Percentiles rank a stretch among this genome's conserved stretches.
phyloP scores from a whole-genome alignment of 2,113 vertebrate genomes.

The Rhinichthys klamathensis region DNA sequence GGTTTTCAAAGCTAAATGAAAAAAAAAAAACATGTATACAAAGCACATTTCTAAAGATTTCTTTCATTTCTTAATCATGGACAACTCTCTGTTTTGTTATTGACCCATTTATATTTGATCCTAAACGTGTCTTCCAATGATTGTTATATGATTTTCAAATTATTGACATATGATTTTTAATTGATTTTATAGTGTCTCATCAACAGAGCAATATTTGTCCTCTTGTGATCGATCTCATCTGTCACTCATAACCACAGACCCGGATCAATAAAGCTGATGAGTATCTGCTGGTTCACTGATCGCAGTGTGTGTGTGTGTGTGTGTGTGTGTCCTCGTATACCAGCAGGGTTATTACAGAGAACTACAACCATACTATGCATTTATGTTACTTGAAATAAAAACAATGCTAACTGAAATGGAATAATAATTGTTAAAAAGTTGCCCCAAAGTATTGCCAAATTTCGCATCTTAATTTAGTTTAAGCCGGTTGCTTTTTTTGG shows the following conservation, averaged over 20 bases:
- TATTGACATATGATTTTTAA: not conserved
- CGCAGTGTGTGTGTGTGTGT: not conserved
- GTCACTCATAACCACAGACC: not conserved
- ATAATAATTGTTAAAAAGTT: too few species aligned
- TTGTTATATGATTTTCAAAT: not conserved
- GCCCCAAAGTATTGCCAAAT: too few species aligned
- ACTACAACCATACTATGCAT: not conserved
- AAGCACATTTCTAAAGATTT: too few species aligned
- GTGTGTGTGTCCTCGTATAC: too few species aligned
- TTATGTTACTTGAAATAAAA: not conserved
- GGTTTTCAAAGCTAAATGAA: too few species aligned
- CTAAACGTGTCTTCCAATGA: not conserved
- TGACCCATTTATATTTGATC: not conserved
- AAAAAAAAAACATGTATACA: too few species aligned
- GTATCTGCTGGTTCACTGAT: not conserved
- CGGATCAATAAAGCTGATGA: constrained; percentile 18
- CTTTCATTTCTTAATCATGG: not conserved
- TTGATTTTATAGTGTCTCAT: too few species aligned
- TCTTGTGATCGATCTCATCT: not conserved
- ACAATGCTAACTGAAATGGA: too few species aligned
- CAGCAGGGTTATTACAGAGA: too few species aligned
- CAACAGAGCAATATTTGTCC: not conserved
- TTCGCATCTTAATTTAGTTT: too few species aligned
- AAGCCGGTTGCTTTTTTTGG: too few species aligned
- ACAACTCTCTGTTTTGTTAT: not conserved